Conservation (phyloP, 2,113 vertebrate genomes). For the Morone saxatilis region DNA sequence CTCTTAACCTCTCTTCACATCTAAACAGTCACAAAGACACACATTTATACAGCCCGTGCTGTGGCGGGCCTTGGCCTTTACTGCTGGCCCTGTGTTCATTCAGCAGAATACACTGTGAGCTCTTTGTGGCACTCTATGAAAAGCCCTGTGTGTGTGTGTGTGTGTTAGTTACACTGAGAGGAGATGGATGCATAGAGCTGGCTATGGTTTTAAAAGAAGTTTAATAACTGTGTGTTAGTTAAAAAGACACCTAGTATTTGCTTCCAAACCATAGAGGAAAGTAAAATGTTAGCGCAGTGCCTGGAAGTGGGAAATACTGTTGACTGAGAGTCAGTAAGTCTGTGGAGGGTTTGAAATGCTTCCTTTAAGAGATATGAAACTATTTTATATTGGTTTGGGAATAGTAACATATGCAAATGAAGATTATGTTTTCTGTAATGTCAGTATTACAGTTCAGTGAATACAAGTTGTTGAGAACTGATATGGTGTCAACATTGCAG, state of each 20-base stretch:
- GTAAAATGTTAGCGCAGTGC: slow-evolving; percentile 48
- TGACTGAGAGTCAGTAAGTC: slow-evolving; percentile 31
- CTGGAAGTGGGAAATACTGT: slow-evolving; percentile 37
- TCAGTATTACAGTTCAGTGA: not conserved
- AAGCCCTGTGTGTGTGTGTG: slow-evolving; percentile 54
- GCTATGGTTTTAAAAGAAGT: slow-evolving; percentile 37
- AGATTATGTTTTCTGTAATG: not conserved
- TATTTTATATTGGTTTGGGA: slow-evolving; percentile 36
- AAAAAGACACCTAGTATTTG: slow-evolving; percentile 43
- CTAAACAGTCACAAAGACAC: slow-evolving; percentile 60
- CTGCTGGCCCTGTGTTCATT: slow-evolving; percentile 69
- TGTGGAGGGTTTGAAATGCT: slow-evolving; percentile 34
- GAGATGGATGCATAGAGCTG: slow-evolving; percentile 40
- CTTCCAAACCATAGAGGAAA: slow-evolving; percentile 54
- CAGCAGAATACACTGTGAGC: slow-evolving; percentile 67
- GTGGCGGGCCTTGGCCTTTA: slow-evolving; percentile 37
- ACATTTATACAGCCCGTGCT: slow-evolving; percentile 59
- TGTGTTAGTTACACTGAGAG: not conserved
- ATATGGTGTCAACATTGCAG: not conserved
- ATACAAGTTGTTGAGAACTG: not conserved
- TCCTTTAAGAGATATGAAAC: slow-evolving; percentile 11
- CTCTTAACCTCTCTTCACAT: slow-evolving; percentile 48
- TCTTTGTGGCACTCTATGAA: slow-evolving; percentile 71
- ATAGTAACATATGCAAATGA: not conserved
- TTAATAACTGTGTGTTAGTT: slow-evolving; percentile 45